Evolutionary conservation across 1,140 invertebrate species (phyloP), one percentile per base, ranked within the genome.

Genomic region (Bombus breviceps): DNA sequence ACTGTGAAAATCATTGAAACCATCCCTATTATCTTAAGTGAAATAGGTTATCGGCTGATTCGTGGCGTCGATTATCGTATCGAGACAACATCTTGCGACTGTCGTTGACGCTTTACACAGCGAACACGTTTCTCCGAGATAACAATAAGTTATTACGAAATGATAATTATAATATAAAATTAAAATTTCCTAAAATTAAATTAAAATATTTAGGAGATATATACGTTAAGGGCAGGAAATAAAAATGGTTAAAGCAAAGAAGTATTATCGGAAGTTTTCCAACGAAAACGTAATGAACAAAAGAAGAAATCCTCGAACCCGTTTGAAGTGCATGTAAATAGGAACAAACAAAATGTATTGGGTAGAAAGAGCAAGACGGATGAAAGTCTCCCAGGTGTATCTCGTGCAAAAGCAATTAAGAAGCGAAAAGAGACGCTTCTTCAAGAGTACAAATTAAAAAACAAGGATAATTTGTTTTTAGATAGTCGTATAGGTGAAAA

Each of bases 271-370:
- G 96, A 96, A 79, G 86, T 92, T 39, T 91, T 96, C 1, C 88
- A 94, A 1, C 95, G 95, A 79, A 96, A 96, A 88, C 81, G 89
- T 12, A 64, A 91, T 59, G 85, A 90, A 57, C 90, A 94, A 43
- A 86, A 59, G 3, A 96, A 95, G 91, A 97, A 96, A 92, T 95
- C 93, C 62, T 92, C 96, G 53, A 99, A 99, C 95, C 97, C 97
- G 0, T 98, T 98, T 92, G 98, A 99, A 95, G 96, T 99, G 5
- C 98, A 98, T 89, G 96, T 99, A 75, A 99, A 99, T 93, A 97
- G 96, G 90, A 96, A 98, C 83, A 99, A 99, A 95, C 97, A 98
- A 90, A 96, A 97, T 93, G 97, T 99, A 88, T 93, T 99, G 15
- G 98, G 98, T 0, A 96, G 97, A 83, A 98, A 97, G 93, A 95